Evolutionary conservation across 2,888 invertebrate genomes (phyloP).

Genomic region (Drosophila tripunctata): DNA sequence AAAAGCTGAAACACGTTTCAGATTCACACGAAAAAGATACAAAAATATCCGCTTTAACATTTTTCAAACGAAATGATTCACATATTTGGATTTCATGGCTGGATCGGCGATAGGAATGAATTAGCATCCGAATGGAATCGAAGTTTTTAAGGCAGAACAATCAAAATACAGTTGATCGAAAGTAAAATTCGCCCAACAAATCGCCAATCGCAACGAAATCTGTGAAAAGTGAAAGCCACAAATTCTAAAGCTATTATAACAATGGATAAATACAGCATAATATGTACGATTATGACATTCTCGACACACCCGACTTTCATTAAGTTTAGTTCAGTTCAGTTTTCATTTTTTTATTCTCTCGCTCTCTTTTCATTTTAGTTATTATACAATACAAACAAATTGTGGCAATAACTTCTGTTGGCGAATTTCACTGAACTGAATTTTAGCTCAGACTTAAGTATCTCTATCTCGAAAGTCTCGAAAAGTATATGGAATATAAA

Average conservation of each 20-base stretch:
- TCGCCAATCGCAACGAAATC: slow-evolving; percentile 6
- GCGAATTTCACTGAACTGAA: slow-evolving; percentile 47
- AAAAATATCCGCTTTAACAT: slow-evolving; percentile 45
- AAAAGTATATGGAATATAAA: not conserved
- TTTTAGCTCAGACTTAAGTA: too few species aligned
- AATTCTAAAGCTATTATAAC: slow-evolving; percentile 41
- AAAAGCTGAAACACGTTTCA: slow-evolving; percentile 46
- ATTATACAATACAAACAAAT: slow-evolving; percentile 55
- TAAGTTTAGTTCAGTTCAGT: slow-evolving; percentile 50
- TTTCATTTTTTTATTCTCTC: not conserved
- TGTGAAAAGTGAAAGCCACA: slow-evolving; percentile 70
- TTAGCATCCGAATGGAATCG: slow-evolving; percentile 65
- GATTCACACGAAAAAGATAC: slow-evolving; percentile 62
- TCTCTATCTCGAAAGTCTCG: slow-evolving; percentile 19
- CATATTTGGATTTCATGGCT: slow-evolving; percentile 28
- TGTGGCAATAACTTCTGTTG: slow-evolving; percentile 35
- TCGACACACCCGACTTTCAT: slow-evolving; percentile 46
- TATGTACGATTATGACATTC: slow-evolving; percentile 49
- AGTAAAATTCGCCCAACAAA: slow-evolving; percentile 48
- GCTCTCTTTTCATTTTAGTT: slow-evolving; percentile 8
- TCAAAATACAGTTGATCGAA: slow-evolving; percentile 38
- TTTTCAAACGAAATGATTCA: slow-evolving; percentile 74
- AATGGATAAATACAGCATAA: slow-evolving; percentile 35
- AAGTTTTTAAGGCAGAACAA: slow-evolving; percentile 50
- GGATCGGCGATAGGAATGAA: slow-evolving; percentile 26